These are phyloP conservation scores for Hemistola chrysoprasaria DNA, from an alignment of 2,888 invertebrate genomes.

Conservation along the genomic window DNA sequence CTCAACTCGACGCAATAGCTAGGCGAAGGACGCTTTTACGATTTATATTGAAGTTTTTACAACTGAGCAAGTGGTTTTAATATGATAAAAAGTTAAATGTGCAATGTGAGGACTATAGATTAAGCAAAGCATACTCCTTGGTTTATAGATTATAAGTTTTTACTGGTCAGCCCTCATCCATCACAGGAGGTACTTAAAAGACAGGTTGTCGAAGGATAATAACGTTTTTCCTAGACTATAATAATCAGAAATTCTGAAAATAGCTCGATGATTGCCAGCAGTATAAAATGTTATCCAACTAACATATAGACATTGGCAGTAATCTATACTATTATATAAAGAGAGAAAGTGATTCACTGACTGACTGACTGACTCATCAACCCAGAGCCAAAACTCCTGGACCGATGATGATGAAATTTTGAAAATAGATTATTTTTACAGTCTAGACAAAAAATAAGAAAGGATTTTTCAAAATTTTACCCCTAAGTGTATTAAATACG, in stretches of 20 bases:
- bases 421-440: no score
- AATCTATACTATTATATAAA: no score
- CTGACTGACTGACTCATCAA: no score
- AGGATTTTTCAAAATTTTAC: no score
- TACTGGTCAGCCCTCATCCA: slow-evolving; percentile 38
- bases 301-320: no score
- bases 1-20: slow-evolving; percentile 26
- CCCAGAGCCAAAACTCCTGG: neutral
- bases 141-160: slow-evolving; percentile 31
- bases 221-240: slow-evolving; percentile 13
- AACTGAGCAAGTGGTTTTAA: slow-evolving; percentile 44
- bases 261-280: slow-evolving; percentile 5
- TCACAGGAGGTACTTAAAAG: slow-evolving; percentile 37
- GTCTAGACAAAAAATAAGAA: no score
- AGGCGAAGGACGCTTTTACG: slow-evolving; percentile 29
- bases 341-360: no score
- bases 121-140: slow-evolving; percentile 37
- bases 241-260: slow-evolving; percentile 9
- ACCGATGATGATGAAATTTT: no score
- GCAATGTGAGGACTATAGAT: slow-evolving; percentile 36
- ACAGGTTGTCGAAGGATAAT: slow-evolving; percentile 29
- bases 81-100: slow-evolving; percentile 44
- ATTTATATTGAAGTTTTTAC: slow-evolving; percentile 44
- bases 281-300: neutral
- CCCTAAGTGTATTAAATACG: no score